A percentile compares a stretch with the other conserved stretches of the same genome.
phyloP scores from a whole-genome alignment of 2,113 vertebrate species.

The Pandion haliaetus region DNA sequence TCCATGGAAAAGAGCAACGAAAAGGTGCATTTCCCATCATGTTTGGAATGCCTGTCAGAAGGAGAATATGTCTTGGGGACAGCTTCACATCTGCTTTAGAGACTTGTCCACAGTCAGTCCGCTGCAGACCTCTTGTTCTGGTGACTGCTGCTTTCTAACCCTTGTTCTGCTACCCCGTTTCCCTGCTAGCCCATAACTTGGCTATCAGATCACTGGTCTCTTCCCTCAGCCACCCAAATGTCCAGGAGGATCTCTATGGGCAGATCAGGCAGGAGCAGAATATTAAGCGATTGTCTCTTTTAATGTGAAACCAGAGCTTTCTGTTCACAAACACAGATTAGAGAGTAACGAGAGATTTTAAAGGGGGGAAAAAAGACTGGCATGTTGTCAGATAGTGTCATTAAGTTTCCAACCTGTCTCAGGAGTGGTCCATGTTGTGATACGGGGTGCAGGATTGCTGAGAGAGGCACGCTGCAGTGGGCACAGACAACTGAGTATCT shows the following conservation, averaged over 20 bases:
- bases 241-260: neutral
- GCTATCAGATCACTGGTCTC: neutral
- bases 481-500: too few relatives aligned
- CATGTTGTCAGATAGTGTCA: neutral
- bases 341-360: neutral
- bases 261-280: neutral
- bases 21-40: neutral
- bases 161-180: neutral
- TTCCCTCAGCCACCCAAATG: neutral
- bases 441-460: accelerated
- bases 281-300: neutral
- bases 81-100: neutral
- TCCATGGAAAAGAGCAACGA: neutral
- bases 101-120: neutral
- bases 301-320: neutral
- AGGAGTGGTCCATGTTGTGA: neutral
- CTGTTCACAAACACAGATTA: neutral
- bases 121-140: neutral
- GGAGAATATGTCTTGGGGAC: neutral
- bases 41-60: neutral
- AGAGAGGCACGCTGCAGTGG: neutral
- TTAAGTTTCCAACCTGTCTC: neutral
- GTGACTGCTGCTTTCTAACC: neutral
- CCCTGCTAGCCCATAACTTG: neutral
- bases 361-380: neutral